These are phyloP conservation scores for Pseudorasbora parva DNA, from an alignment of 2,113 vertebrate genomes.

Conservation along the genomic window DNA sequence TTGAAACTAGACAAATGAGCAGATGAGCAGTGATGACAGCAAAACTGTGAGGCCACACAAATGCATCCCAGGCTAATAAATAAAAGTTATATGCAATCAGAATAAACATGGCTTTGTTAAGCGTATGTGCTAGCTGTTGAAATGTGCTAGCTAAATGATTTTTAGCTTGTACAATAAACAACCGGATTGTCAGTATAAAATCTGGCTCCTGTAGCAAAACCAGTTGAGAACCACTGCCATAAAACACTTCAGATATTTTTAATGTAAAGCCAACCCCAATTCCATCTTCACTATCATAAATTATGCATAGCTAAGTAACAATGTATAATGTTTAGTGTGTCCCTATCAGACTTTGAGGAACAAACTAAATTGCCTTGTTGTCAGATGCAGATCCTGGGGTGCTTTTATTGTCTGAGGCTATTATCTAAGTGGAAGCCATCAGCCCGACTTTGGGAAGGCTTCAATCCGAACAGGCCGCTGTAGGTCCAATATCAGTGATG, in stretches of 20 bases:
- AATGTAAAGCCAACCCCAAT: neutral
- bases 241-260: neutral
- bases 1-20: too few species aligned
- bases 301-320: neutral
- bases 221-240: neutral
- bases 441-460: neutral
- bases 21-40: too few species aligned
- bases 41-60: too few species aligned
- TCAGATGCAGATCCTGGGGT: neutral
- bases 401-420: neutral
- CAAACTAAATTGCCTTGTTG: neutral
- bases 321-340: neutral
- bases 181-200: neutral
- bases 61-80: too few species aligned
- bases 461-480: neutral
- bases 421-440: neutral
- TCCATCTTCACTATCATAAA: neutral
- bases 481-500: constrained; percentile 9
- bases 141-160: neutral
- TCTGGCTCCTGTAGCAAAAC: neutral
- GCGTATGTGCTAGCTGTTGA: neutral
- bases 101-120: neutral
- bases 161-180: neutral
- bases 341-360: neutral
- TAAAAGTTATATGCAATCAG: neutral